phyloP scores from a whole-genome alignment of 2,797 vertebrate genomes.

The Pseudotriccus pelzelni region DNA sequence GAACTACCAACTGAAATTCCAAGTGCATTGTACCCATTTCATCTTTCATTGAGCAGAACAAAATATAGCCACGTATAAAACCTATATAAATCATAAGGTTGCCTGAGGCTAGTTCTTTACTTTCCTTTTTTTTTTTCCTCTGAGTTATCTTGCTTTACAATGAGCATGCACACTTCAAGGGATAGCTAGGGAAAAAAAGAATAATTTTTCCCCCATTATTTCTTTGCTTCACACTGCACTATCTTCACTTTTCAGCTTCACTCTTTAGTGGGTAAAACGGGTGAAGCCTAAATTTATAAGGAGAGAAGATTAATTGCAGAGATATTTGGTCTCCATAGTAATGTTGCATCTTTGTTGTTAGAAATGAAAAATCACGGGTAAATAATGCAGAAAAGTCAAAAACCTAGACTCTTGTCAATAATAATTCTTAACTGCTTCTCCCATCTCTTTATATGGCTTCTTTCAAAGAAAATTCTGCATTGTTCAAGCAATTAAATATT shows the following conservation, averaged over 20 bases:
- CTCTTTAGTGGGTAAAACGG: background rate
- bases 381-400: constrained; percentile 15
- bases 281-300: background rate
- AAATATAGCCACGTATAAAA: constrained; percentile 3
- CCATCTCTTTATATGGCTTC: rapidly evolving
- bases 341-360: background rate
- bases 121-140: background rate
- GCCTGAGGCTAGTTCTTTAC: constrained; percentile 25
- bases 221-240: background rate
- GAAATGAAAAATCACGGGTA: background rate
- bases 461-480: background rate
- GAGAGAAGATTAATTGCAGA: constrained; percentile 15
- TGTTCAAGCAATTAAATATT: background rate
- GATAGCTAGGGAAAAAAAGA: background rate
- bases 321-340: constrained; percentile 10
- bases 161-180: constrained; percentile 1
- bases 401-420: background rate
- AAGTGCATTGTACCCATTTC: constrained; percentile 11
- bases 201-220: background rate
- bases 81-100: background rate
- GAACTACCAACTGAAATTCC: background rate
- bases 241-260: background rate
- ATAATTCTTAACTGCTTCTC: background rate
- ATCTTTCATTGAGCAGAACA: constrained; percentile 38
- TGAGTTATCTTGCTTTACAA: constrained; percentile 39